Evolutionary conservation across 2,888 invertebrate genomes (phyloP).

Genomic region (Trachelus tabidus): DNA sequence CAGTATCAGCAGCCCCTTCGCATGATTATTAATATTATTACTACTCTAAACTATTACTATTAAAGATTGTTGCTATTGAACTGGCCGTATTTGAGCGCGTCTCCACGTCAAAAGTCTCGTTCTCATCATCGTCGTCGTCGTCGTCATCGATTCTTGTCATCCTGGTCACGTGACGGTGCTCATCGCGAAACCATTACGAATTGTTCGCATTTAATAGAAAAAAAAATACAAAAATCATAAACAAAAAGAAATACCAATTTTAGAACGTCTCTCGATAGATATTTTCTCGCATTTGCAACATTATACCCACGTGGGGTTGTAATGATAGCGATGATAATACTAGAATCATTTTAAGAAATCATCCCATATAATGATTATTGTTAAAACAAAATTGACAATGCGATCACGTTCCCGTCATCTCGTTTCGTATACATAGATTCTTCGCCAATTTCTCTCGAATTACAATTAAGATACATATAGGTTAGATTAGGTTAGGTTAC

Average conservation of each 20-base stretch:
- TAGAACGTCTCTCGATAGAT: not conserved
- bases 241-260: not conserved
- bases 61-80: conserved; percentile 4
- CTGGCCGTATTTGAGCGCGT: not conserved
- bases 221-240: not conserved
- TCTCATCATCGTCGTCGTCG: not conserved
- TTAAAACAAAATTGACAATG: not conserved
- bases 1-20: conserved; percentile 36
- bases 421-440: not conserved
- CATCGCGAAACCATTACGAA: not conserved
- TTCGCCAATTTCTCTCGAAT: not conserved
- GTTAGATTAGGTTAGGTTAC: not conserved
- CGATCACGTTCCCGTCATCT: not conserved
- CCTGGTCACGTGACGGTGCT: not conserved
- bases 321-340: not conserved
- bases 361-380: not conserved
- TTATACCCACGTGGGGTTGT: not conserved
- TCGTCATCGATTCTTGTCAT: not conserved
- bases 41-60: conserved; percentile 16
- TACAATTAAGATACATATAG: not conserved
- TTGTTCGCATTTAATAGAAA: not conserved
- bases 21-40: conserved; percentile 18
- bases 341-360: not conserved
- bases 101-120: not conserved
- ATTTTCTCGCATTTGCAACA: not conserved